Evolutionary conservation across 2,888 invertebrate species (phyloP).

Genomic region (Xylota segnis): DNA sequence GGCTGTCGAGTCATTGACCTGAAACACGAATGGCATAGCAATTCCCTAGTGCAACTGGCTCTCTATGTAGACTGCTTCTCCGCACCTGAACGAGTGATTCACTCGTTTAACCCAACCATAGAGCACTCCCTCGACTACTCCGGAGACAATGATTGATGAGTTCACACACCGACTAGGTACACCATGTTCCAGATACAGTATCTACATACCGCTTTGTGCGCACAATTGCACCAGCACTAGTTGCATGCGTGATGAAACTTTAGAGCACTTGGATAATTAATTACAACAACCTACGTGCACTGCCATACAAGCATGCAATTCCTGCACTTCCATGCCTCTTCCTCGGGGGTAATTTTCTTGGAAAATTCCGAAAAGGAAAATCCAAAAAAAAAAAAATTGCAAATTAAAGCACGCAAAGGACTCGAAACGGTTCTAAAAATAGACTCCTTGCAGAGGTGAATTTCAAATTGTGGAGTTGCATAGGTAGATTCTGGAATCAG

Average conservation of each 20-base stretch:
- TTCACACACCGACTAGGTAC: conserved; percentile 21
- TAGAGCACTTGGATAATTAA: conserved; percentile 55
- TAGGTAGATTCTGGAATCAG: conserved; percentile 35
- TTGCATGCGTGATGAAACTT: conserved; percentile 60
- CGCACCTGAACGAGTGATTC: conserved; percentile 33
- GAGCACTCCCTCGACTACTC: not conserved
- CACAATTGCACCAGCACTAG: conserved; percentile 58
- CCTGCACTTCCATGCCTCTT: not conserved
- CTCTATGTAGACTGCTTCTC: not conserved
- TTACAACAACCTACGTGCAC: conserved; percentile 37
- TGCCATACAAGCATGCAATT: conserved; percentile 22
- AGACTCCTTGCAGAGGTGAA: conserved; percentile 7
- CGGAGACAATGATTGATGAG: conserved; percentile 57
- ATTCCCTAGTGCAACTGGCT: conserved; percentile 23
- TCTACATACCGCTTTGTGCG: conserved; percentile 2
- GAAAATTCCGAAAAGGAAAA: not conserved
- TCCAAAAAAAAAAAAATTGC: conserved; percentile 6
- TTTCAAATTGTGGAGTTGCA: conserved; percentile 21
- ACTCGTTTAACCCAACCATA: conserved; percentile 16
- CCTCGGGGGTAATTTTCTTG: conserved; percentile 13
- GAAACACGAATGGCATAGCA: conserved; percentile 59
- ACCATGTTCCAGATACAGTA: conserved; percentile 44
- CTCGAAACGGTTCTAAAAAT: conserved; percentile 24
- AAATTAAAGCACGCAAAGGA: conserved; percentile 31
- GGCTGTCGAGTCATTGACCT: conserved; percentile 73